Percentiles rank a stretch among this genome's conserved stretches.
Evolutionary conservation across 2,888 invertebrate species (phyloP).

Genomic region (Eugnorisma glareosa): DNA sequence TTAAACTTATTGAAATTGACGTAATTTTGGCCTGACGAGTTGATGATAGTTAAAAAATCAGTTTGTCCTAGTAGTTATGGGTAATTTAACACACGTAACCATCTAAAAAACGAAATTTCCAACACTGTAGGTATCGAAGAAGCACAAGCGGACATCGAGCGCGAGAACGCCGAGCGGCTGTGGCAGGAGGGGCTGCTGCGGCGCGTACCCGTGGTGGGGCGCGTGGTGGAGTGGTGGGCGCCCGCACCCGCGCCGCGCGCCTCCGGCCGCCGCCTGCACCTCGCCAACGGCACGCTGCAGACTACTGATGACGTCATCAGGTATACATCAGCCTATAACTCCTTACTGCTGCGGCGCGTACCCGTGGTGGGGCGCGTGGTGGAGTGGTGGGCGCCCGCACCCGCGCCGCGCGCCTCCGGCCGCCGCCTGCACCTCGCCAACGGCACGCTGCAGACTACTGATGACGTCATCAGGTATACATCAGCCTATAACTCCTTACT

Average conservation of each 20-base stretch:
- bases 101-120: not conserved
- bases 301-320: slow-evolving; percentile 87
- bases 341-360: slow-evolving; percentile 92
- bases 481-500: too few relatives aligned
- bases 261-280: slow-evolving; percentile 94
- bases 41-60: too few relatives aligned
- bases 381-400: slow-evolving; percentile 98
- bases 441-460: slow-evolving; percentile 92
- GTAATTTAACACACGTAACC: not conserved
- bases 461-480: slow-evolving; percentile 78
- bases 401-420: slow-evolving; percentile 91
- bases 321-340: slow-evolving; percentile 51
- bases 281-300: slow-evolving; percentile 93
- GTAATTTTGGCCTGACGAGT: too few relatives aligned
- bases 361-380: slow-evolving; percentile 98
- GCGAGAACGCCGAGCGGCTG: slow-evolving; percentile 96
- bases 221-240: slow-evolving; percentile 99
- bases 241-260: slow-evolving; percentile 91
- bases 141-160: slow-evolving; percentile 97
- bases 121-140: slow-evolving; percentile 94
- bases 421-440: slow-evolving; percentile 95
- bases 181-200: slow-evolving; percentile 98
- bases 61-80: not conserved
- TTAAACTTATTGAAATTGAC: too few relatives aligned
- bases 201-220: slow-evolving; percentile 98